Base-by-base conservation (phyloP, 2,113 vertebrate species). In the Delphinapterus leucas region DNA sequence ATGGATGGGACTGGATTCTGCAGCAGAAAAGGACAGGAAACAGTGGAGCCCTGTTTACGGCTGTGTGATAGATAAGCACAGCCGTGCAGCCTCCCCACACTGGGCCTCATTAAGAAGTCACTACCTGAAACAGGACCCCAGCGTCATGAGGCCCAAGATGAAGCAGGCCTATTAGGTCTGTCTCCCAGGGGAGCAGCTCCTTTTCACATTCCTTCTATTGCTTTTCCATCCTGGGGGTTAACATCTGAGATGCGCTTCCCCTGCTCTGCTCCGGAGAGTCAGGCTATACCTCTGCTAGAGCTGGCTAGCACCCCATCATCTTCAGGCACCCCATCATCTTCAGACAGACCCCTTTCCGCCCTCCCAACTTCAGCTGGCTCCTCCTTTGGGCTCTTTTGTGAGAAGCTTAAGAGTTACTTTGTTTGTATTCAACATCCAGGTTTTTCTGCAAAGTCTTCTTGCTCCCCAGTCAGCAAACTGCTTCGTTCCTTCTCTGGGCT, bases 11-110 rank as follows among this genome's bases (percentile, higher is more conserved):
- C 76, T 63, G 65, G 55, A 73, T 85, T 76, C 60, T 25, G 23
- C 2, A 15, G 36, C 61, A 80, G 58, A 44, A 65, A 73, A 44
- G 21, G 74, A 70, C 63, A 67, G 95, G 95, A 82, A 92, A 82
- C 87, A 95, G 83, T 1, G 18, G 2, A 14, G 67, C 89, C 90
- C 92, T 94, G 95, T 86, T 79, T 47, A 20, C 53, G 31, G 7
- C 82, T 2, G 47, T 2, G 41, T 9, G 41, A 63, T 0, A 47
- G 87, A 47, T 47, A 81, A 65, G 26, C 63, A 55, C n/a, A 8
- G 3, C 85, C 1, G 3, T 28, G 49, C 15, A 7, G 73, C 47
- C 53, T n/a, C 76, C 60, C 70, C 31, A 25, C 0, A 0, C 41
- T 2, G 41, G 49, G 63, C 33, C 90, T 47, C 95, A 17, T 63